Conservation (phyloP, 2,797 vertebrate genomes). For the Glossophaga mutica region DNA sequence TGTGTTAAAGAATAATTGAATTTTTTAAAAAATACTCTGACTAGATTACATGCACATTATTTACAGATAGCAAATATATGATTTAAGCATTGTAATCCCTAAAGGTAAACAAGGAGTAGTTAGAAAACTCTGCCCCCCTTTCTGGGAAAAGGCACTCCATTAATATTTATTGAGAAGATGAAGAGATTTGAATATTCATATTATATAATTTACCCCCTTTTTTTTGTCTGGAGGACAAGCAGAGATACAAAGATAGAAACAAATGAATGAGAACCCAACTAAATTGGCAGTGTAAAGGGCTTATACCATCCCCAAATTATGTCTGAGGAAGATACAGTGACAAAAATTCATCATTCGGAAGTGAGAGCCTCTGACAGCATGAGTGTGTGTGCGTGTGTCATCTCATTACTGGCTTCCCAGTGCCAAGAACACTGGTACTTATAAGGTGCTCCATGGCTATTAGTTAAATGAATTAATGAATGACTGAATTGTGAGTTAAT, state of each 20-base stretch:
- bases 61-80: not conserved
- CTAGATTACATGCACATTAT: not conserved
- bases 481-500: not conserved
- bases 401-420: not conserved
- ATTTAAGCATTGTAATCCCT: not conserved
- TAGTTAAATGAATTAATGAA: slow-evolving; percentile 11
- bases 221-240: not conserved
- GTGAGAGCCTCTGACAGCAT: not conserved
- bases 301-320: not conserved
- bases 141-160: not conserved
- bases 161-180: not conserved
- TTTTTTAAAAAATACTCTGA: not conserved
- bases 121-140: not conserved
- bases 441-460: not conserved
- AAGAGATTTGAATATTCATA: not conserved
- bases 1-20: not conserved
- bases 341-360: not conserved
- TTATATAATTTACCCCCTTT: not conserved
- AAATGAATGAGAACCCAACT: not conserved
- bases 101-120: not conserved
- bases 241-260: not conserved
- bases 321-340: not conserved
- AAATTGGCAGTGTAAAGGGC: not conserved
- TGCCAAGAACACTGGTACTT: not conserved
- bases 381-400: fast-evolving